Evolutionary conservation across 2,888 invertebrate species (phyloP), one percentile per base, ranked within the genome.

Genomic region (Pheosia gnoma): DNA sequence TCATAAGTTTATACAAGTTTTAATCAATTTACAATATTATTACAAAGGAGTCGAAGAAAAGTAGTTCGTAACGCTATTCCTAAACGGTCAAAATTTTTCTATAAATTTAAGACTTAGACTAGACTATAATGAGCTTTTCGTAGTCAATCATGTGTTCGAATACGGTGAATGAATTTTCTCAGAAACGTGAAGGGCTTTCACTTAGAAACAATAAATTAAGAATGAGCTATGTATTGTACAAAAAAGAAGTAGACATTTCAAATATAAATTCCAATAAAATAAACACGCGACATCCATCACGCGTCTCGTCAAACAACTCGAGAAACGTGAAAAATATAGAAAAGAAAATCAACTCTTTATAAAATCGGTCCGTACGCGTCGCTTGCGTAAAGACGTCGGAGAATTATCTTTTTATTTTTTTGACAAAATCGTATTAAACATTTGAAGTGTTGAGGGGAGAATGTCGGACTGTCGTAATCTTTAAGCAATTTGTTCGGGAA

Each of bases 401-500:
- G 62, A 60, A 59, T 63, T 68, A 25, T 25, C 25, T 68, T 57
- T 72, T 76, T n/a, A n/a, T n/a, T 71, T 68, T 67, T 70, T 67
- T 70, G 67, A 65, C 67, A 72, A 66, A 67, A 65, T 57, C 67
- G 62, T 72, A 69, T 69, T 70, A 72, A 75, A 74, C 68, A 62
- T 60, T 61, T 66, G 61, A 58, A 59, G 59, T 57, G 45, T 45
- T 58, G 59, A 39, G 52, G 55, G 59, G 65, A 45, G 43, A 57
- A 53, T 25, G 51, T 47, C 9, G 38, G 53, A 54, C 36, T 11
- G 53, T 58, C 60, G 73, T 79, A 81, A 81, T 81, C 82, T 80
- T 81, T 78, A 71, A 72, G 82, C 77, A 80, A 81, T 81, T 81
- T 81, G 80, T 82, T 77, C 77, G 67, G 61, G 68, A 60, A 62